Evolutionary conservation across 2,888 invertebrate genomes (phyloP), one percentile per base, ranked within the genome.

Genomic region (Gordius sp.): DNA sequence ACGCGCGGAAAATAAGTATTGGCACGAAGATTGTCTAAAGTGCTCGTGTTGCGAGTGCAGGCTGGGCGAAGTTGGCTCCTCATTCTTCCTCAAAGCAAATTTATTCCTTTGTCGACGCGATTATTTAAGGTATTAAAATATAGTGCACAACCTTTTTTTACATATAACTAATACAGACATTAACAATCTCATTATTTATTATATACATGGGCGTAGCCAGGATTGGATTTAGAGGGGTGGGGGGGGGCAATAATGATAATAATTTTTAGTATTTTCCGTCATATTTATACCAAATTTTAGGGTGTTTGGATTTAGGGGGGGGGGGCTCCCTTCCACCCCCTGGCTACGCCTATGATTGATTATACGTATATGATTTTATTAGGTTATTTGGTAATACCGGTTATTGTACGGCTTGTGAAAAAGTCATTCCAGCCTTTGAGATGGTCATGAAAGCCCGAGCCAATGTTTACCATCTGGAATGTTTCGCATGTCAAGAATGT

Each of bases 11-110:
- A 84, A 85, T 68, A 75, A 82, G 67, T 82, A 78, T 71, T 86
- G 86, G 85, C 86, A 86, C 72, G 85, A 86, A 64, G 85, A 85
- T 71, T 85, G 85, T 66, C 75, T 86, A 61, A 85, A 85, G 67
- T 82, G 82, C 66, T 82, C 82, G 60, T 84, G 84, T 71, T 86
- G 86, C 67, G 82, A 84, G 70, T 85, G 84, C 69, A 75, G 84
- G 57, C 76, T 86, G n/a, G 85, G 84, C 1, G 85, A 86, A 71
- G 83, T 85, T 41, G 85, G 85, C 60, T 82, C 82, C 58, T 82
- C 83, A 61, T 75, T 85, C 56, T 86, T 82, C 72, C 81, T 82
- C 64, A 84, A 82, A 70, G 82, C 83, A 41, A 82, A 84, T 71
- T 78, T 85, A 61, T 80, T 85, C 69, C 76, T 85, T 59, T 86